These are phyloP conservation scores for Pygoscelis antarcticus DNA, from an alignment of 2,113 vertebrate species.

Conservation along the genomic window DNA sequence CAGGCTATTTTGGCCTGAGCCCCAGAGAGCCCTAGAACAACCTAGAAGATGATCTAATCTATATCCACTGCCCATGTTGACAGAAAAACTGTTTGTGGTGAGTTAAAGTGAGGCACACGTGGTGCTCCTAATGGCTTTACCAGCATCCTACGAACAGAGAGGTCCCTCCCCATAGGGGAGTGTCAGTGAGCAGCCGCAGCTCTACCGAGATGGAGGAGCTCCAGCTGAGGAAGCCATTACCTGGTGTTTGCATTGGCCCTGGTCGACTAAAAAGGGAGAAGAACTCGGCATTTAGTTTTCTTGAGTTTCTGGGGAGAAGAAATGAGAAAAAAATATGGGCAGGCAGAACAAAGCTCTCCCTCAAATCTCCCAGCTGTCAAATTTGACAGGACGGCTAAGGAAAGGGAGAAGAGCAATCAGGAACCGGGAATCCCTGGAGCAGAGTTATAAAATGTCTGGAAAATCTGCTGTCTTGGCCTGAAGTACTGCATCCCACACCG, in stretches of 20 bases:
- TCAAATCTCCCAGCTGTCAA: neutral
- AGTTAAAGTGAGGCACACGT: neutral
- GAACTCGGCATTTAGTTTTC: neutral
- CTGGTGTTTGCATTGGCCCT: neutral
- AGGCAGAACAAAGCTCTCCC: neutral
- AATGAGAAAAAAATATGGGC: neutral
- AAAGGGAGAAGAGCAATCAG: neutral
- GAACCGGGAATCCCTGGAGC: neutral
- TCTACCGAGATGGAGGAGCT: neutral
- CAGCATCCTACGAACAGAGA: rapidly evolving
- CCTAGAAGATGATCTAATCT: neutral
- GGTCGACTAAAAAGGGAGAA: neutral
- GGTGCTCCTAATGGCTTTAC: neutral
- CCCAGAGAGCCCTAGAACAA: neutral
- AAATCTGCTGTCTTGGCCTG: neutral
- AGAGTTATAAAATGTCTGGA: neutral
- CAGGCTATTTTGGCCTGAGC: neutral
- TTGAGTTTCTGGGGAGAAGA: neutral
- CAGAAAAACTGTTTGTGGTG: neutral
- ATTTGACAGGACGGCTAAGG: neutral
- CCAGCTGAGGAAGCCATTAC: neutral
- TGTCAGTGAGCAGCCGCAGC: neutral
- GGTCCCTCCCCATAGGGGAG: neutral
- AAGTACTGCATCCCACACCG: neutral
- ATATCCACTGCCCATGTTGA: neutral